Percentiles rank a stretch among this genome's conserved stretches.
Conservation (phyloP, 2,113 vertebrate species). For the Oryzias javanicus region DNA sequence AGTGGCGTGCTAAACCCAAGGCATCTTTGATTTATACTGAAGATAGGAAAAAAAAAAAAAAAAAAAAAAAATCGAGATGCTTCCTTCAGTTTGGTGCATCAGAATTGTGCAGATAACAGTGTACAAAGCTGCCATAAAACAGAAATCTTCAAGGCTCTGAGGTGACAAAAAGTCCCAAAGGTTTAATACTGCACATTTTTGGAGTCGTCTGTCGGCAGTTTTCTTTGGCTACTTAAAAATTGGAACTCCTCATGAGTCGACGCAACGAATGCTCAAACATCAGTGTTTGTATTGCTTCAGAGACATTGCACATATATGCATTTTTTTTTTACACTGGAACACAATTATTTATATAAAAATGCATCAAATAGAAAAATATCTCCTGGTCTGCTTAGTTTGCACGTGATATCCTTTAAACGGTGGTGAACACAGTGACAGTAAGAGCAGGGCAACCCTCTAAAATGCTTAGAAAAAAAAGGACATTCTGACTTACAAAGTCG, state of each 20-base stretch:
- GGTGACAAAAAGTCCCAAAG: conserved; percentile 37
- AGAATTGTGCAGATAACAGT: conserved; percentile 48
- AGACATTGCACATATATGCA: conserved; percentile 60
- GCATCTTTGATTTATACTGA: conserved; percentile 41
- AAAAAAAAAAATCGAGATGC: conserved; percentile 9
- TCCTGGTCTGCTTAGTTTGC: conserved; percentile 70
- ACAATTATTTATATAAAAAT: conserved; percentile 44
- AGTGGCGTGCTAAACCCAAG: conserved; percentile 55
- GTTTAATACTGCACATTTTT: conserved; percentile 56
- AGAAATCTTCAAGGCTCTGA: conserved; percentile 57
- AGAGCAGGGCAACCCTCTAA: conserved; percentile 31
- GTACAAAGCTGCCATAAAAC: conserved; percentile 66
- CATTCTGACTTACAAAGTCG: conserved; percentile 63
- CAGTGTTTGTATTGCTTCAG: conserved; percentile 70
- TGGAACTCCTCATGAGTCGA: conserved; percentile 39
- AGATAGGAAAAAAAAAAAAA: conserved; percentile 19
- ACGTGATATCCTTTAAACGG: conserved; percentile 53
- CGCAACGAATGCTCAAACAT: conserved; percentile 44
- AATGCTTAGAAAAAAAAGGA: conserved; percentile 36
- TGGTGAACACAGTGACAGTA: conserved; percentile 48
- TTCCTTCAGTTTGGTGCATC: conserved; percentile 36
- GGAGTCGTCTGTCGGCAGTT: conserved; percentile 18
- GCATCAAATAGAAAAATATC: conserved; percentile 73
- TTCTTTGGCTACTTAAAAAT: conserved; percentile 62
- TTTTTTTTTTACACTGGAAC: conserved; percentile 41